Conservation (phyloP, 2,888 invertebrate species). For the Microctonus hyperodae region DNA sequence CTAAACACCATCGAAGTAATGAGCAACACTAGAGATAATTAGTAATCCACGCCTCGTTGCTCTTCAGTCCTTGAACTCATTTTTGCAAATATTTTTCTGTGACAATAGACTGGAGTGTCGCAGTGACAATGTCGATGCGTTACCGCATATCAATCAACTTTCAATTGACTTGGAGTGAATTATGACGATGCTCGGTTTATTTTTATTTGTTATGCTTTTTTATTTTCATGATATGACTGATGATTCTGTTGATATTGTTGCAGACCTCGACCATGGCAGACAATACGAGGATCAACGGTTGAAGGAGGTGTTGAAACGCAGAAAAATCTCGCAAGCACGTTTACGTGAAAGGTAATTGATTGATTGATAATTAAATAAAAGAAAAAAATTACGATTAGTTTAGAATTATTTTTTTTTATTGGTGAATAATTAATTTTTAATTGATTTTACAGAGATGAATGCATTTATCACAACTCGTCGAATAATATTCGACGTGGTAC, state of each 20-base stretch:
- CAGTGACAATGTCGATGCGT: not conserved
- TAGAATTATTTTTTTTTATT: not conserved
- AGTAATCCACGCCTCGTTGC: conserved; percentile 26
- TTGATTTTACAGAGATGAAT: conserved; percentile 39
- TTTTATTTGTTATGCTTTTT: no score
- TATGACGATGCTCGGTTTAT: not conserved
- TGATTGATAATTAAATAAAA: not conserved
- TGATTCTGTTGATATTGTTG: conserved; percentile 29
- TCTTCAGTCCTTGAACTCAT: conserved; percentile 25
- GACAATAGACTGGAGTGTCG: conserved; percentile 13
- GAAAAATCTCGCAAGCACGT: conserved; percentile 43
- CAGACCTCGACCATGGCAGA: conserved; percentile 48
- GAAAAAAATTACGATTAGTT: conserved; percentile 26
- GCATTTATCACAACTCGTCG: conserved; percentile 48
- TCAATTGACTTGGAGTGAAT: conserved; percentile 18
- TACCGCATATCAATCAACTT: conserved; percentile 35
- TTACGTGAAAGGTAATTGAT: conserved; percentile 42
- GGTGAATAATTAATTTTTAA: not conserved
- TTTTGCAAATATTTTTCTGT: conserved; percentile 29
- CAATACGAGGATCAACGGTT: conserved; percentile 47
- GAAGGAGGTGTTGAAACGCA: conserved; percentile 45
- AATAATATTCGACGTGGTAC: conserved; percentile 41
- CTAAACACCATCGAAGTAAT: conserved; percentile 4
- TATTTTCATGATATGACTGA: not conserved
- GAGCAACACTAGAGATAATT: conserved; percentile 26